phyloP scores from a whole-genome alignment of 2,797 vertebrate species.

The Amblyopsis hoosieri region DNA sequence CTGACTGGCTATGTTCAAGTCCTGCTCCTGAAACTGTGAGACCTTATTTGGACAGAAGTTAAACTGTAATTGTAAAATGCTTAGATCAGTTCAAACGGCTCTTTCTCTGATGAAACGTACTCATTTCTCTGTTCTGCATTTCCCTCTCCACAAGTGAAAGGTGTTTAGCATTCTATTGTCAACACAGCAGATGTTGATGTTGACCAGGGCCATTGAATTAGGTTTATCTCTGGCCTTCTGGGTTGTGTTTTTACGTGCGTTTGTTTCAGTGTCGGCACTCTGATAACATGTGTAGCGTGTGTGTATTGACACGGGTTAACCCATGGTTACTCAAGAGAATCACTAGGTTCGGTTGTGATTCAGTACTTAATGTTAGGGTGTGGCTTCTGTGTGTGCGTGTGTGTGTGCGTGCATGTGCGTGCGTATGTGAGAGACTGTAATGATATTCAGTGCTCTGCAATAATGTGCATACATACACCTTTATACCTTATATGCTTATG shows the following conservation, averaged over 20 bases:
- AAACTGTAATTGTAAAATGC: no score
- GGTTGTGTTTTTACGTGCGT: conserved; percentile 8
- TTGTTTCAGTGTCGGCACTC: no score
- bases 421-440: neutral
- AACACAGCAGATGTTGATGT: conserved; percentile 1
- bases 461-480: neutral
- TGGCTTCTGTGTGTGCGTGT: conserved; percentile 2
- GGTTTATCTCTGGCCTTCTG: conserved; percentile 1
- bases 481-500: neutral
- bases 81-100: no score
- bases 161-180: conserved; percentile 25
- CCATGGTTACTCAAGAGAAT: conserved; percentile 24
- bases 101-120: neutral
- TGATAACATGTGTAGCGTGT: neutral
- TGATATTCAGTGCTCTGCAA: neutral
- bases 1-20: no score
- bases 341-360: neutral
- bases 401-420: neutral
- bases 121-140: neutral
- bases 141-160: neutral
- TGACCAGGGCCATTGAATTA: conserved; percentile 17
- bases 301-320: neutral
- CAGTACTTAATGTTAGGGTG: neutral
- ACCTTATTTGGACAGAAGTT: no score
- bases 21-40: no score